These are phyloP conservation scores for Cosmia trapezina DNA, from an alignment of 2,888 invertebrate species.

Conservation along the genomic window DNA sequence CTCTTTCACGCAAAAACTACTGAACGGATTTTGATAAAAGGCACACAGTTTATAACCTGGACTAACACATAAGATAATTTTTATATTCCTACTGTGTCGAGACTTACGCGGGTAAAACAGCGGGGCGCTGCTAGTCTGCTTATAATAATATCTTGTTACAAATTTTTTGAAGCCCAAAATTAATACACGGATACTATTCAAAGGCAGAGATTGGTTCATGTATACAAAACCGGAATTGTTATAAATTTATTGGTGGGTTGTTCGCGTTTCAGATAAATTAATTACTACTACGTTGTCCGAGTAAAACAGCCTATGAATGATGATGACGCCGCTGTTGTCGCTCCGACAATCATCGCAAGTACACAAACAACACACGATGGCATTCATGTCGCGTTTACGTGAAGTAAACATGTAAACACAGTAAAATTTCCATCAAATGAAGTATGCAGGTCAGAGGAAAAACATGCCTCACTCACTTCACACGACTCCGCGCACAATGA, in stretches of 20 bases:
- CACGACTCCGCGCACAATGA: constrained; percentile 29
- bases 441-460: constrained; percentile 41
- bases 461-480: constrained; percentile 38
- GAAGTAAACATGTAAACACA: constrained; percentile 37
- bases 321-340: constrained; percentile 27
- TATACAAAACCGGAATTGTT: not conserved
- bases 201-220: not conserved
- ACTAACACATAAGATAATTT: no score
- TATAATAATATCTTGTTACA: not conserved
- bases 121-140: no score
- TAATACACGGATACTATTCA: not conserved
- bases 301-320: constrained; percentile 35
- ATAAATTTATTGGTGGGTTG: not conserved
- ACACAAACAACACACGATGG: constrained; percentile 33
- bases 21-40: no score
- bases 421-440: constrained; percentile 41
- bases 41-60: no score
- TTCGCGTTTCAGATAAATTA: constrained; percentile 33
- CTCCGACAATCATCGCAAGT: constrained; percentile 33
- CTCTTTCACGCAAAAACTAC: no score
- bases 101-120: no score
- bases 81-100: no score
- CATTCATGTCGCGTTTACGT: constrained; percentile 21
- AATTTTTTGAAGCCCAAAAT: not conserved
- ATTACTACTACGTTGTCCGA: constrained; percentile 2